These are phyloP conservation scores for Podarcis lilfordi DNA, from an alignment of 2,797 vertebrate genomes.

Conservation along the genomic window DNA sequence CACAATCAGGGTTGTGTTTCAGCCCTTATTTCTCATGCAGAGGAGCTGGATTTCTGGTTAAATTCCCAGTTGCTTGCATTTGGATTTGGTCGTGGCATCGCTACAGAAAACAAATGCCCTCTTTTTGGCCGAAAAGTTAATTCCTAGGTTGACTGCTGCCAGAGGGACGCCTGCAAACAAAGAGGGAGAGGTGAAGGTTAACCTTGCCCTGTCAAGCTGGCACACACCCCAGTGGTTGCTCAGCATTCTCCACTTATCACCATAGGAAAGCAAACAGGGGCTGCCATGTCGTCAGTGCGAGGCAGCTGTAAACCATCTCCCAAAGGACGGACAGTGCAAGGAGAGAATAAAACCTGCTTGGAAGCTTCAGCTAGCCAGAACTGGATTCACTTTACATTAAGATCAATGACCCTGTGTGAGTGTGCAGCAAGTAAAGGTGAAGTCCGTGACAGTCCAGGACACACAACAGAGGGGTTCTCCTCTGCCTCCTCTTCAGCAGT, in stretches of 20 bases:
- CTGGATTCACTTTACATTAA: slow-evolving; percentile 10
- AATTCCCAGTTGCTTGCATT: slow-evolving; percentile 23
- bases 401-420: not conserved
- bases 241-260: slow-evolving; percentile 64
- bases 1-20: fast-evolving
- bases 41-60: not conserved
- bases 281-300: slow-evolving; percentile 43
- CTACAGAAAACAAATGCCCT: slow-evolving; percentile 51
- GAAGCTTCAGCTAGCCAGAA: slow-evolving; percentile 23
- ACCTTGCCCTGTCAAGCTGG: slow-evolving; percentile 66
- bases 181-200: slow-evolving; percentile 54
- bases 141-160: slow-evolving; percentile 59
- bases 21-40: slow-evolving; percentile 16
- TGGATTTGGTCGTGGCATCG: slow-evolving; percentile 51
- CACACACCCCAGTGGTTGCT: slow-evolving; percentile 60
- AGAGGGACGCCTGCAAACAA: slow-evolving; percentile 56
- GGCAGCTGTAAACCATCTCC: slow-evolving; percentile 49
- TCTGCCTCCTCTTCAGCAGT: not conserved
- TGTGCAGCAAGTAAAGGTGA: not conserved
- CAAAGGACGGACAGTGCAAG: slow-evolving; percentile 24
- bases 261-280: slow-evolving; percentile 57
- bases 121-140: slow-evolving; percentile 65
- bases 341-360: not conserved
- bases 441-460: not conserved
- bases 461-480: not conserved